Evolutionary conservation across 1,140 invertebrate genomes (phyloP), one percentile per base, ranked within the genome.

Genomic region (Probaryconus sp.): DNA sequence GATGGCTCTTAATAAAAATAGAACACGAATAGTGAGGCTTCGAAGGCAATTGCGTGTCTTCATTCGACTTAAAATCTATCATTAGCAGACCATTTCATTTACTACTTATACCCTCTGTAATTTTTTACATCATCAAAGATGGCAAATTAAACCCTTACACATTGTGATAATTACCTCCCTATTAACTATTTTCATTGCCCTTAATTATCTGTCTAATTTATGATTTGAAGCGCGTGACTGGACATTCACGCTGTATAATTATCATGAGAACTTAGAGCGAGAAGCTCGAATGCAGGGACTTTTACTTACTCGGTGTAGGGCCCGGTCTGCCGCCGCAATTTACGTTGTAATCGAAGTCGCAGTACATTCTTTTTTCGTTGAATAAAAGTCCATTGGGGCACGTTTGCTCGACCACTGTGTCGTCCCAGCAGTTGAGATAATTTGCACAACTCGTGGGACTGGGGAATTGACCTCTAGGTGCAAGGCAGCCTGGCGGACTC

Each of bases 351-450:
- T 88, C 80, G 69, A 91, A 93, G 64, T 93, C 92, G 64, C 92
- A 93, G 51, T 90, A 90, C 26, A 85, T 81, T 1, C 84, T 89
- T n/a, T 87, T 77, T 10, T 85, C 87, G 9, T 89, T 91, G 79
- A 93, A 93, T 0, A 91, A 78, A 0, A 93, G 76, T 5, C 90
- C 90, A 7, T 81, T 79, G 0, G 91, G 91, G 72, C 92, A 93
- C 6, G 89, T 86, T 77, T 93, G 90, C 67, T 93, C 92, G 3
- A 91, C 84, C 0, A 89, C 91, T 30, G 89, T 87, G 1, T 91
- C 92, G 70, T 93, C 92, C 92, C 92, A 93, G 64, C 92, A 93
- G 77, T 93, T 93, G 0, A 93, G 65, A 78, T 91, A 93, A 74
- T 88, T 90, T 14, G 88, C 89, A 76, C 92, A 93, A 5, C 87